Conservation (phyloP, 2,888 invertebrate species). For the Andrena bucephala region DNA sequence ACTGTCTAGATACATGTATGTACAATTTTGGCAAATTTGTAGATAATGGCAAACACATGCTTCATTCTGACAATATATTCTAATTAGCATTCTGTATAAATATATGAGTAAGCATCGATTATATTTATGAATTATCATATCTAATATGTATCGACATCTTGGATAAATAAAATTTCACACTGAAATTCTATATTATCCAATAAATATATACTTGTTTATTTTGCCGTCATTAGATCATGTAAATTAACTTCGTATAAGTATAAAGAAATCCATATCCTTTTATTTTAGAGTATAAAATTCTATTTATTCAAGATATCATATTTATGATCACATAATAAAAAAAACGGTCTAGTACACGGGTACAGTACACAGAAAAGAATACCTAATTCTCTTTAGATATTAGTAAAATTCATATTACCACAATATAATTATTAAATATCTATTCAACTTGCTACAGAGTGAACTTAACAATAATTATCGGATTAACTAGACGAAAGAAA, state of each 20-base stretch:
- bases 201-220: constrained; percentile 8
- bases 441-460: constrained; percentile 25
- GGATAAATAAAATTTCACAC: constrained; percentile 47
- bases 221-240: neutral
- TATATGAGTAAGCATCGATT: constrained; percentile 31
- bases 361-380: constrained; percentile 21
- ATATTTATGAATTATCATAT: constrained; percentile 26
- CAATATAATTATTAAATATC: constrained; percentile 33
- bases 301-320: constrained; percentile 54
- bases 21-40: constrained; percentile 63
- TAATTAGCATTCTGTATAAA: constrained; percentile 36
- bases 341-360: constrained; percentile 23
- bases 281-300: constrained; percentile 28
- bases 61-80: constrained; percentile 29
- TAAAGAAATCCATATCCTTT: constrained; percentile 31
- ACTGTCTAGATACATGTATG: constrained; percentile 62
- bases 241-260: constrained; percentile 18
- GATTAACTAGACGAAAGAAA: constrained; percentile 49
- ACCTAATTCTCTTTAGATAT: constrained; percentile 21
- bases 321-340: constrained; percentile 29
- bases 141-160: constrained; percentile 36
- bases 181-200: neutral
- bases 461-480: constrained; percentile 45
- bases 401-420: constrained; percentile 31
- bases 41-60: constrained; percentile 42